phyloP scores from a whole-genome alignment of 2,888 invertebrate species.

The Pediacus dermestoides region DNA sequence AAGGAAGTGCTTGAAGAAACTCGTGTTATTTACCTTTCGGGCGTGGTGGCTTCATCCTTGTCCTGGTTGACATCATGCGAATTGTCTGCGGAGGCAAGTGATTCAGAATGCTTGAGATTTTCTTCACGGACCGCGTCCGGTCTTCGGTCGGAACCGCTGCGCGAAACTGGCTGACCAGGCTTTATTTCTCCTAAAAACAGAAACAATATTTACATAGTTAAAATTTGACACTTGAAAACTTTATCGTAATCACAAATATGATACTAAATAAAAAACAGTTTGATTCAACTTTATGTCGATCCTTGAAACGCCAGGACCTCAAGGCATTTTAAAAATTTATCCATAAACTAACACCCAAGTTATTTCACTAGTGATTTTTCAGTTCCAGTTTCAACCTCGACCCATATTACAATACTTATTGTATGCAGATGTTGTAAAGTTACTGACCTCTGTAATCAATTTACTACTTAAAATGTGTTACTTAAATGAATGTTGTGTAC shows the following conservation, averaged over 20 bases:
- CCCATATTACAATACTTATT: too few species aligned
- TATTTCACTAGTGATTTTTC: too few species aligned
- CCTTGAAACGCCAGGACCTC: too few species aligned
- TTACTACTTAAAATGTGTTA: too few species aligned
- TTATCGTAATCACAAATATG: neutral
- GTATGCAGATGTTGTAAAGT: too few species aligned
- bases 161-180: slow-evolving; percentile 46
- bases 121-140: slow-evolving; percentile 47
- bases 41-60: slow-evolving; percentile 22
- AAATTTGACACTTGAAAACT: neutral
- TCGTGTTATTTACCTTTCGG: slow-evolving; percentile 35
- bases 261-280: slow-evolving; percentile 2
- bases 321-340: too few species aligned
- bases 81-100: slow-evolving; percentile 23
- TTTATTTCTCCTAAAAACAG: slow-evolving; percentile 45
- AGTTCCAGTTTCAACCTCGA: too few species aligned
- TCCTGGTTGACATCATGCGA: slow-evolving; percentile 21
- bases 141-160: slow-evolving; percentile 47
- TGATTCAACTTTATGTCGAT: too few species aligned
- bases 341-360: too few species aligned
- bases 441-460: too few species aligned
- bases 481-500: too few species aligned
- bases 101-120: slow-evolving; percentile 35
- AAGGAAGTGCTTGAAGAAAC: too few species aligned
- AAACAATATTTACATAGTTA: slow-evolving; percentile 3